A percentile compares a stretch with the other conserved stretches of the same genome.
Evolutionary conservation across 2,113 vertebrate species (phyloP).

Genomic region (Callipepla squamata): DNA sequence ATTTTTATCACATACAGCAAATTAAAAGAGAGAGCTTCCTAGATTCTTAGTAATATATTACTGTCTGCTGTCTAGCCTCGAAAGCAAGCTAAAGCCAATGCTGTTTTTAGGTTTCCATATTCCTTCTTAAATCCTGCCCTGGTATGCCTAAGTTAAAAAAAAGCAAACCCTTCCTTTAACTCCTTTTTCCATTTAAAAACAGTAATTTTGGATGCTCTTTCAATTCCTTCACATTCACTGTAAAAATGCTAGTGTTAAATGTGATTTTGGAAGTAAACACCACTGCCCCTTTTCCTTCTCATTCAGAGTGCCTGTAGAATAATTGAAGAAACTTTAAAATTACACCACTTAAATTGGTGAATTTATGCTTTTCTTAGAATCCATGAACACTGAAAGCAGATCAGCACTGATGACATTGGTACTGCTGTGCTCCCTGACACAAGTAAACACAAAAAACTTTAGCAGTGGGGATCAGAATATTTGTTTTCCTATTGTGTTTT

Average conservation of each 20-base stretch:
- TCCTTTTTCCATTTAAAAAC: constrained; percentile 13
- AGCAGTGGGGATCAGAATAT: not conserved
- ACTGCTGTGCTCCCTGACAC: not conserved
- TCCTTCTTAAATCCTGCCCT: not conserved
- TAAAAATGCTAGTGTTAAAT: not conserved
- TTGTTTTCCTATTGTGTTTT: constrained; percentile 31
- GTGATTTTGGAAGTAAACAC: not conserved
- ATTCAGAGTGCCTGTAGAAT: not conserved
- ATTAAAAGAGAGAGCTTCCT: not conserved
- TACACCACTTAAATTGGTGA: not conserved
- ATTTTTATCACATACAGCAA: not conserved
- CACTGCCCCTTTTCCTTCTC: not conserved
- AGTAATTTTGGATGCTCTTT: not conserved
- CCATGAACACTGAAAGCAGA: not conserved
- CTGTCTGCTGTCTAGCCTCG: not conserved
- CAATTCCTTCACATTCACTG: not conserved
- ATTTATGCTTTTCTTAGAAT: not conserved
- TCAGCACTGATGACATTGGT: not conserved
- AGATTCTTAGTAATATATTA: constrained; percentile 11
- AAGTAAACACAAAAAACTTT: not conserved
- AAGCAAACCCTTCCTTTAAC: not conserved
- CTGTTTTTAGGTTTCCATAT: not conserved
- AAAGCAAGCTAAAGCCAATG: not conserved
- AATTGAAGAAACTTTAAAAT: constrained; percentile 3
- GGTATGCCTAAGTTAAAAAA: not conserved